phyloP scores from a whole-genome alignment of 2,113 vertebrate genomes.

The Australoheros scitulus region DNA sequence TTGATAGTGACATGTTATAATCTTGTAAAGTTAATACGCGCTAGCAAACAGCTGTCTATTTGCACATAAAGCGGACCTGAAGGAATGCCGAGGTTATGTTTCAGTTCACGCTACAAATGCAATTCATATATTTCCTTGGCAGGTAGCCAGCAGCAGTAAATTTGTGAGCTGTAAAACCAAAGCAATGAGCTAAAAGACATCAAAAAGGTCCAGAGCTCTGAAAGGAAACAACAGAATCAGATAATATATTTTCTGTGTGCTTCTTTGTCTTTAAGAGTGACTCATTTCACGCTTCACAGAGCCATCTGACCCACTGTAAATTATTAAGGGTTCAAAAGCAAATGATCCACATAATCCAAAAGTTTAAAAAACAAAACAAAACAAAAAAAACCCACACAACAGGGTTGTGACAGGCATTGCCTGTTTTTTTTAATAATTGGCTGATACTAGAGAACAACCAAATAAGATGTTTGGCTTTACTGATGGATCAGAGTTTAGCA shows the following conservation, averaged over 20 bases:
- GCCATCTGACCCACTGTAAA: background rate
- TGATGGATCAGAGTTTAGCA: background rate
- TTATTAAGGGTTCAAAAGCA: background rate
- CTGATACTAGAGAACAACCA: background rate
- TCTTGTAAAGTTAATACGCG: background rate
- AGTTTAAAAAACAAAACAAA: too few relatives aligned
- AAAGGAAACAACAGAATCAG: background rate
- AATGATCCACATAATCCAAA: background rate
- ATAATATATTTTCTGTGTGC: background rate
- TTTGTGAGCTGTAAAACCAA: background rate
- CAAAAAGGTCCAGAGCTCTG: background rate
- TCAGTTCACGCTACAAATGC: constrained; percentile 6
- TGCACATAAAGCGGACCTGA: background rate
- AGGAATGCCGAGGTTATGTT: constrained; percentile 6
- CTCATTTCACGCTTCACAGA: background rate
- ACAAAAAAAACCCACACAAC: too few relatives aligned
- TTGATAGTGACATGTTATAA: background rate
- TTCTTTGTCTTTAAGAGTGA: constrained; percentile 1
- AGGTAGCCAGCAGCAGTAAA: background rate
- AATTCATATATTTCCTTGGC: background rate
- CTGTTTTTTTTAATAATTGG: background rate
- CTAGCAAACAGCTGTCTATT: constrained; percentile 11
- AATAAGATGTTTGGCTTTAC: constrained; percentile 1
- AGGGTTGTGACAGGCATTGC: background rate
- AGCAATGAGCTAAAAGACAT: background rate